These are phyloP conservation scores for Rousettus leschenaultii DNA, from an alignment of 2,113 vertebrate species.

Conservation along the genomic window DNA sequence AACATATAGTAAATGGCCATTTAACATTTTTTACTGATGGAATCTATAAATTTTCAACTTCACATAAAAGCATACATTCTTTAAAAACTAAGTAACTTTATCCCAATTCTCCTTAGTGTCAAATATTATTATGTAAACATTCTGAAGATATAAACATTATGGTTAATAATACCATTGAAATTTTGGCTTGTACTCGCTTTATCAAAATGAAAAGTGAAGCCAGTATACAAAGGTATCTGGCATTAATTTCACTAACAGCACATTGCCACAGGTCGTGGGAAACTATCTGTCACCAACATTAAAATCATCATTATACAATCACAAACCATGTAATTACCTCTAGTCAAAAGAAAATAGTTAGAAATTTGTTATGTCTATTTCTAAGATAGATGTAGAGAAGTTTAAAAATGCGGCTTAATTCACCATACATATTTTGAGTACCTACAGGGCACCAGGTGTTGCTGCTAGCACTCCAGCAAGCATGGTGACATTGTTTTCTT, in stretches of 20 bases:
- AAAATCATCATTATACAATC: not conserved
- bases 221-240: not conserved
- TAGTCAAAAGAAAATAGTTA: not conserved
- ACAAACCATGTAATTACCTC: not conserved
- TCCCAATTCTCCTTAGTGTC: not conserved
- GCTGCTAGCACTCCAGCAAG: not conserved
- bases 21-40: not conserved
- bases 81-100: not conserved
- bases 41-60: not conserved
- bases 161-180: not conserved
- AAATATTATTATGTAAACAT: not conserved
- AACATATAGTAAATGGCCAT: not conserved
- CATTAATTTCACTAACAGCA: conserved; percentile 2
- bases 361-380: not conserved
- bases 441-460: not conserved
- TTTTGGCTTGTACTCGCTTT: not conserved
- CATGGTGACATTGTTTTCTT: not conserved
- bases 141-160: not conserved
- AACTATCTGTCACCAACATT: not conserved
- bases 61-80: not conserved
- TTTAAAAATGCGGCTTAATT: not conserved
- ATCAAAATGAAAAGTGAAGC: not conserved
- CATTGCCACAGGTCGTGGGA: not conserved
- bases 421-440: not conserved
- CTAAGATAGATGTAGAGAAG: not conserved